Evolutionary conservation across 2,888 invertebrate genomes (phyloP).

Genomic region (Hesperia comma): DNA sequence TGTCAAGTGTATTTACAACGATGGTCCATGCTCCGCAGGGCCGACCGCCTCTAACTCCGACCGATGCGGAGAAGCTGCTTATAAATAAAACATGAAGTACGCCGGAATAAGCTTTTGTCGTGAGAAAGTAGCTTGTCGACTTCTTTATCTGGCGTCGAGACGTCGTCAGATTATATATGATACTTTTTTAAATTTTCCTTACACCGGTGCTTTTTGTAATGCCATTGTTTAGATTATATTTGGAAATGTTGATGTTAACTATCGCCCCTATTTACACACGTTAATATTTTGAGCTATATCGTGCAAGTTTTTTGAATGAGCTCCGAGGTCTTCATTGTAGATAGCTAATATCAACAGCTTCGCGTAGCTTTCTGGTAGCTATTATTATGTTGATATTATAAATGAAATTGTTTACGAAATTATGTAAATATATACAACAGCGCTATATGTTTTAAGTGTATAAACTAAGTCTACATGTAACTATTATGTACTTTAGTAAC

Average conservation of each 20-base stretch:
- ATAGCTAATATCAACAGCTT: conserved; percentile 48
- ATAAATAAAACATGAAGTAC: conserved; percentile 42
- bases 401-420: conserved; percentile 63
- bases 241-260: conserved; percentile 32
- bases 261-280: conserved; percentile 21
- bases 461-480: conserved; percentile 50
- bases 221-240: conserved; percentile 56
- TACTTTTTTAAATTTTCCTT: conserved; percentile 29
- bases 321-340: neutral
- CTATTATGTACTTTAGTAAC: conserved; percentile 62
- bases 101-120: conserved; percentile 41
- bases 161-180: conserved; percentile 32
- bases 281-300: conserved; percentile 26
- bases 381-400: conserved; percentile 64
- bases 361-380: conserved; percentile 57
- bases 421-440: conserved; percentile 62
- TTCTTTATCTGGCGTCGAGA: conserved; percentile 39
- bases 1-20: conserved; percentile 35
- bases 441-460: conserved; percentile 50
- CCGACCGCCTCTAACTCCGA: conserved; percentile 14
- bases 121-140: conserved; percentile 41
- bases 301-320: neutral
- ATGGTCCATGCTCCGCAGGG: conserved; percentile 20
- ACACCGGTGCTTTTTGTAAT: conserved; percentile 53
- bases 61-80: conserved; percentile 32